Base-by-base conservation (phyloP, 2,113 vertebrate species). In the Platysternon megacephalum region DNA sequence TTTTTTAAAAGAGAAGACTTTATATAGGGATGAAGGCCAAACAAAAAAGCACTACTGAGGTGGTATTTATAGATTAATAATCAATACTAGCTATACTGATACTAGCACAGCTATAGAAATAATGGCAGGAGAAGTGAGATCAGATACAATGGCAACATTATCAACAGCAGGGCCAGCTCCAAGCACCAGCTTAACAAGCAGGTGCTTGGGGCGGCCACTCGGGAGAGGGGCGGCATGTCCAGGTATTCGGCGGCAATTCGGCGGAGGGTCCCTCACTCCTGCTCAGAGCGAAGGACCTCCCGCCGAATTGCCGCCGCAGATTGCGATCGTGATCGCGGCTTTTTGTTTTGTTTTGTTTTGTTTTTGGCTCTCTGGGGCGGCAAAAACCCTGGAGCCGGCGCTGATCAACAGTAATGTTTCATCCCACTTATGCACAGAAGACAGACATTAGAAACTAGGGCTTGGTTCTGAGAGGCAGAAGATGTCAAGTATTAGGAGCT, bases 401-500 rank as follows among this genome's bases (percentile, higher is more conserved):
- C n/a, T n/a, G n/a, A 0, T 26, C 52, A 2, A 7, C 19, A 61
- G 0, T 0, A 26, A 56, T n/a, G 85, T 2, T 79, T 53, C 28
- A 49, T 42, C 10, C 51, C 14, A 58, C 42, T 13, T 12, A 5
- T 49, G 10, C 11, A 65, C 4, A 7, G 32, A 65, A 65, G 61
- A 32, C 6, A 8, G 61, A 65, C 61, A 35, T 17, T 65, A 35
- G 16, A 19, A 68, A 68, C 12, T 68, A 65, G 65, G 78, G 8
- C 52, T 44, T 72, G 44, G 8, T 21, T 61, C 32, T 86, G 39
- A 24, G 19, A 55, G 8, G 10, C 21, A 42, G 12, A 1, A 49
- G 32, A 0, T 6, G 55, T 76, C 78, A 7, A 42, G 39, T 39
- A 35, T 42, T 24, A 84, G 58, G 46, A 5, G 32, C 89, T 84